Evolutionary conservation across 2,888 invertebrate species (phyloP), one percentile per base, ranked within the genome.

Genomic region (Drosophila flavopinicola): DNA sequence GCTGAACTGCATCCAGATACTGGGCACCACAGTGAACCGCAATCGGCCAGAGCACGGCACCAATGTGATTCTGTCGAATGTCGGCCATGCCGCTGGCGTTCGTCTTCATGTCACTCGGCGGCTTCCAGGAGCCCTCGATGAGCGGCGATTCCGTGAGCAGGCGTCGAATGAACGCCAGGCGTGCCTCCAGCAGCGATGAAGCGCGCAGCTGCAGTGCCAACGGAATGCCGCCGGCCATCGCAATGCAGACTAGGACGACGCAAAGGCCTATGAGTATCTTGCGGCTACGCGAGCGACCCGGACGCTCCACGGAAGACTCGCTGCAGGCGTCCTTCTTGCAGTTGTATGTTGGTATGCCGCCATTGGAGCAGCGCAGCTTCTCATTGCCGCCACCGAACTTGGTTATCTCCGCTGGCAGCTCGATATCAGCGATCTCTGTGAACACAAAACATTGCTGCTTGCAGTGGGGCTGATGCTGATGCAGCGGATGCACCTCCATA

Each of bases 1-100:
- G 91, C 75, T 94, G 93, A 0, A 94, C 94, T 0, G 94, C 94
- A 82, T 95, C 94, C 74, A 93, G 91, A 78, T 93, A 93, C 79
- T 94, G 94, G 0, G 93, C 92, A 27, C 92, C 92, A 79, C 95
- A 95, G 0, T 93, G 93, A 0, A 94, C 94, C 1, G 88, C 73
- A 39, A 91, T 90, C 0, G 91, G 91, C 90, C 90, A 91, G 5
- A 92, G 80, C 6, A 91, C 90, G 78, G 94, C 82, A 73, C 92
- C 75, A 88, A 93, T 93, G 91, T 93, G 88, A 92, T 93, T 93
- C 90, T 91, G 73, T 51, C 90, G 88, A 5, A 89, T 87, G 53
- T 90, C 90, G 48, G 77, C 85, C 3, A 88, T 65, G 57, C 88
- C 90, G 52, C 80, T 90, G 48, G 64, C 87, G 48, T 88, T 79